Percentiles rank a stretch among this genome's conserved stretches.
Evolutionary conservation across 2,113 vertebrate species (phyloP).

Genomic region (Onychostoma macrolepis): DNA sequence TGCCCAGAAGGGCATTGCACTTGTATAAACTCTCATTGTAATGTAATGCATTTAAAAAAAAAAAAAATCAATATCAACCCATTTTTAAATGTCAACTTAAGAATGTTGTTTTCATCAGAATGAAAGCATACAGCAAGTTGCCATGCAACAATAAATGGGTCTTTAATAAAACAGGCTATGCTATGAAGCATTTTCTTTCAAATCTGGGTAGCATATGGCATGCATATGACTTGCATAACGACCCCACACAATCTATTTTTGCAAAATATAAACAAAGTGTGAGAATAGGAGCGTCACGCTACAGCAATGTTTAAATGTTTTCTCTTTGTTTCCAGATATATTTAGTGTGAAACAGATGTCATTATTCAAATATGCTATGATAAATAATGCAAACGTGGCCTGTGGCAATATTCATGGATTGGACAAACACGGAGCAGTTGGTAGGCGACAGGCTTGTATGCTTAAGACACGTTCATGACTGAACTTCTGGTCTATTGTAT

Average conservation of each 20-base stretch:
- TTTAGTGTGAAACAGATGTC: background rate
- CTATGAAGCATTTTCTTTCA: background rate
- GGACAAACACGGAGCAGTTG: background rate
- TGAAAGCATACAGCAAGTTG: background rate
- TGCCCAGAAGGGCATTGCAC: background rate
- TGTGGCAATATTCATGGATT: background rate
- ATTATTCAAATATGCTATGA: background rate
- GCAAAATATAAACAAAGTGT: constrained; percentile 1
- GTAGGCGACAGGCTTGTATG: background rate
- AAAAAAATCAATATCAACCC: no score
- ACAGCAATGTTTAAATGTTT: background rate
- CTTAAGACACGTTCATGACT: background rate
- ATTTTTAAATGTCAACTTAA: background rate
- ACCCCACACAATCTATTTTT: background rate
- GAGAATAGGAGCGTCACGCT: constrained; percentile 7
- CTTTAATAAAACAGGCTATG: background rate
- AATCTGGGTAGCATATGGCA: background rate
- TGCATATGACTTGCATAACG: background rate
- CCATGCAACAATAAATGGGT: background rate
- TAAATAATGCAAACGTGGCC: constrained; percentile 1
- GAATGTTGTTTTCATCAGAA: background rate
- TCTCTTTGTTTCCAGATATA: background rate
- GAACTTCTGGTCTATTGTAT: background rate
- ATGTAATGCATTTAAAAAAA: no score
- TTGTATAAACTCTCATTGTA: background rate